Evolutionary conservation across 2,797 vertebrate genomes (phyloP).

Genomic region (Cephalopachus bancanus): DNA sequence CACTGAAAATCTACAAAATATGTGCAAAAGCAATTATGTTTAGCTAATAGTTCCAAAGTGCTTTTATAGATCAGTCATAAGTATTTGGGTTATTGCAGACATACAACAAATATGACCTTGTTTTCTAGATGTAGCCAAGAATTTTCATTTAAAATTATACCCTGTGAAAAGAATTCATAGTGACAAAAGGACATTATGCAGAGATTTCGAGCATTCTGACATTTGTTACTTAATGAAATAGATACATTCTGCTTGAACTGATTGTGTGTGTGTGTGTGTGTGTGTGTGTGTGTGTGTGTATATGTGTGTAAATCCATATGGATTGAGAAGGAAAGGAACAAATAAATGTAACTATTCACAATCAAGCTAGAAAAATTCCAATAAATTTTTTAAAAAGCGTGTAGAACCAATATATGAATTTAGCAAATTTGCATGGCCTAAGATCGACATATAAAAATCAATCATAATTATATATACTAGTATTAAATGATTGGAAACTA

Average conservation of each 20-base stretch:
- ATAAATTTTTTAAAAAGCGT: background rate
- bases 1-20: background rate
- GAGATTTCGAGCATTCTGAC: background rate
- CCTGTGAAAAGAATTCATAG: background rate
- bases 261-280: background rate
- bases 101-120: conserved; percentile 41
- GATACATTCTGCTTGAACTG: background rate
- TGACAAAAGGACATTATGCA: background rate
- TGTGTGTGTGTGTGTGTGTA: no score
- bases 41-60: conserved; percentile 19
- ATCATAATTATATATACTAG: background rate
- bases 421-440: background rate
- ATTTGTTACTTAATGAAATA: conserved; percentile 32
- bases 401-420: background rate
- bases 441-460: background rate
- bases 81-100: background rate
- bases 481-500: background rate
- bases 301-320: no score
- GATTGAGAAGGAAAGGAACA: background rate
- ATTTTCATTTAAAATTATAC: conserved; percentile 19
- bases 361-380: background rate
- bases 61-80: conserved; percentile 5
- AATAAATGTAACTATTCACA: background rate
- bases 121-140: conserved; percentile 25
- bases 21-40: background rate